Conservation (phyloP, 2,113 vertebrate genomes). For the Solenodon paradoxus region DNA sequence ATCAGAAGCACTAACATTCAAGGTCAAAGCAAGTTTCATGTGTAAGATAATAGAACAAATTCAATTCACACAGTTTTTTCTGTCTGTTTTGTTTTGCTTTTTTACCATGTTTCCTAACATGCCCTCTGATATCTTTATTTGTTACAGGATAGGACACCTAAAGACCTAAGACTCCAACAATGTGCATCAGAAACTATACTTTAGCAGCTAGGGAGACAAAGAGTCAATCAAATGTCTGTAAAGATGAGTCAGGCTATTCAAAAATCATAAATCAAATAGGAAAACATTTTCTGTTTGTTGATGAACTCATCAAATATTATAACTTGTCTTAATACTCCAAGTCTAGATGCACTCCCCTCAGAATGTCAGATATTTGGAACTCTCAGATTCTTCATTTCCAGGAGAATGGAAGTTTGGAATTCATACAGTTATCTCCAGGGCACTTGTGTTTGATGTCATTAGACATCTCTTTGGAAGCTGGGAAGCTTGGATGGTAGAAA, state of each 20-base stretch:
- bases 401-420: background rate
- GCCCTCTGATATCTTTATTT: background rate
- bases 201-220: background rate
- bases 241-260: background rate
- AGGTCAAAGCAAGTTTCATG: background rate
- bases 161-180: background rate
- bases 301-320: background rate
- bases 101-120: background rate
- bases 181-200: background rate
- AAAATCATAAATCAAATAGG: background rate
- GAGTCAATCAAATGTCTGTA: background rate
- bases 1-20: background rate
- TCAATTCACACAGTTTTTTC: background rate
- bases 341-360: background rate
- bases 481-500: slow-evolving; percentile 44
- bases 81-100: background rate
- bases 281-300: background rate
- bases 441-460: slow-evolving; percentile 25
- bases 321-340: background rate
- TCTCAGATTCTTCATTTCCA: background rate
- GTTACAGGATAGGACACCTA: background rate
- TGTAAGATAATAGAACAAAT: background rate
- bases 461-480: slow-evolving; percentile 59
- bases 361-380: background rate
- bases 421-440: background rate